phyloP scores from a whole-genome alignment of 2,797 vertebrate genomes.

The Coendou prehensilis region DNA sequence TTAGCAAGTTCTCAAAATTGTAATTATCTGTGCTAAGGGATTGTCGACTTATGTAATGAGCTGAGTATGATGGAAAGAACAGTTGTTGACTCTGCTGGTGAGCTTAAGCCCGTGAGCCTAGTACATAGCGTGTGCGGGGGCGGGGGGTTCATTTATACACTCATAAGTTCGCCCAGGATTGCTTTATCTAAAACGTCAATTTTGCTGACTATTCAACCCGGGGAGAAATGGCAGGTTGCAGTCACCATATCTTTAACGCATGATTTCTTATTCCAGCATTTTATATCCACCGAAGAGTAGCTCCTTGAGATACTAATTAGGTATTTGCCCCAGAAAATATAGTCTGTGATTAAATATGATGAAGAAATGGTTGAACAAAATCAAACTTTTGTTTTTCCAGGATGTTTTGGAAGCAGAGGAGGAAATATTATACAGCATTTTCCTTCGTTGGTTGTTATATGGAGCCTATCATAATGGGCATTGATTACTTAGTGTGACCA shows the following conservation, averaged over 20 bases:
- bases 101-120: not conserved
- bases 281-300: conserved; percentile 23
- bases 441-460: not conserved
- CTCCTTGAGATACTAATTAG: not conserved
- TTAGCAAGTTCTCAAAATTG: conserved; percentile 66
- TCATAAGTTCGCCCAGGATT: conserved; percentile 4
- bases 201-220: conserved; percentile 15
- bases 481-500: not conserved
- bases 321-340: conserved; percentile 43
- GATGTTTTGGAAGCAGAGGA: not conserved
- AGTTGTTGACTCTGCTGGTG: not conserved
- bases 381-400: not conserved
- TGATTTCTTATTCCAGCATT: conserved; percentile 52
- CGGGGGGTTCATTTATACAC: not conserved
- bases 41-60: conserved; percentile 50
- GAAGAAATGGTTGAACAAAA: conserved; percentile 5
- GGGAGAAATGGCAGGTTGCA: not conserved
- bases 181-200: conserved; percentile 36
- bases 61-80: not conserved
- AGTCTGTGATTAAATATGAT: not conserved
- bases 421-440: not conserved
- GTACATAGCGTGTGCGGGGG: not conserved
- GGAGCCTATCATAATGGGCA: not conserved
- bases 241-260: not conserved
- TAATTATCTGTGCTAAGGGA: conserved; percentile 55